phyloP scores from a whole-genome alignment of 2,113 vertebrate genomes.

The Fregetta grallaria region DNA sequence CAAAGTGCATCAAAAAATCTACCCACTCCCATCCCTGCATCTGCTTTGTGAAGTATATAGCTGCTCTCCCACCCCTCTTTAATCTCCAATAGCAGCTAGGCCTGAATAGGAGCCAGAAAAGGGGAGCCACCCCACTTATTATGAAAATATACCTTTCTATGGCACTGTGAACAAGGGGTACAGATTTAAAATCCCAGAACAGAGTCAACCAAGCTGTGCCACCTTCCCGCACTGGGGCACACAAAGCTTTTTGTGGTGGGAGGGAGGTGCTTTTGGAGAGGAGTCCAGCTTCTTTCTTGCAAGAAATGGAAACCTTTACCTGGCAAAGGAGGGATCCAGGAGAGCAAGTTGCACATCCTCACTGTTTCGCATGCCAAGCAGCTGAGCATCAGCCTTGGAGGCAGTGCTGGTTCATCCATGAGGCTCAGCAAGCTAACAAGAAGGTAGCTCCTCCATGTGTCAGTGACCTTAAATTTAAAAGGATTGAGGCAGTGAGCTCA shows the following conservation, averaged over 20 bases:
- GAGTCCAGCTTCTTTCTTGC: background rate
- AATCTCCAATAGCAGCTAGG: background rate
- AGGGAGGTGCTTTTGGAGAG: background rate
- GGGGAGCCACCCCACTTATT: accelerated
- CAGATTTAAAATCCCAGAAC: background rate
- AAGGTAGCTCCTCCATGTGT: background rate
- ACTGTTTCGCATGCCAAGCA: accelerated
- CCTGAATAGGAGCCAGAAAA: background rate
- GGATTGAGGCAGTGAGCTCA: background rate
- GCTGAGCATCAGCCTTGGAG: background rate
- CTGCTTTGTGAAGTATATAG: background rate
- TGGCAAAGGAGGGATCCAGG: background rate
- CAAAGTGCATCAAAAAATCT: background rate
- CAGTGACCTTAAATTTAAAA: background rate
- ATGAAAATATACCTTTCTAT: background rate
- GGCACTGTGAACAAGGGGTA: background rate
- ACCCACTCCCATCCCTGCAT: no score
- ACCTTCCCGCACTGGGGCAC: background rate
- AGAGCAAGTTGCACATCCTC: background rate
- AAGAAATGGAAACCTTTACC: background rate
- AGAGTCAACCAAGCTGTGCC: background rate
- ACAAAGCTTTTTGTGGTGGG: background rate
- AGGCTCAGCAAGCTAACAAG: background rate
- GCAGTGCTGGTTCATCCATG: accelerated
- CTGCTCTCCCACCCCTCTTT: background rate